Base-by-base conservation (phyloP, 2,888 invertebrate species). In the Lamproptera curius region DNA sequence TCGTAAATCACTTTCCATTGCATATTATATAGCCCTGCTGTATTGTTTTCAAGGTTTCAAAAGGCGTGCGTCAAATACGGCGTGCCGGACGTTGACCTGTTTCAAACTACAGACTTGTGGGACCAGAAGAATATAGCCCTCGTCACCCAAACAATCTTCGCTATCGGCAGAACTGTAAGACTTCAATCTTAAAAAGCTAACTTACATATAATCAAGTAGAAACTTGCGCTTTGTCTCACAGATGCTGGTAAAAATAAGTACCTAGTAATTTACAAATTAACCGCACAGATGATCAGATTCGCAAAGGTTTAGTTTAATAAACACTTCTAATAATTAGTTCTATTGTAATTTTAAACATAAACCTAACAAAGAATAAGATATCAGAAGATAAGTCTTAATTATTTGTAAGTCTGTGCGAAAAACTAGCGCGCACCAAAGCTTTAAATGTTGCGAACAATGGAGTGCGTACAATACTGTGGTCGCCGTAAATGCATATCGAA, bases 101-200 rank as follows among this genome's bases (percentile, higher is more conserved):
- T 97, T 89, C 96, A 97, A 83, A 95, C 97, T 1, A 95, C 96
- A 0, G 97, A 97, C 68, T 89, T 98, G 17, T 97, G 95, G 91
- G 97, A 97, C 74, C 91, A 91, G 67, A 95, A 96, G 80, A 97
- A 97, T 76, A 95, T 97, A 56, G 91, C 93, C 26, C 91, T 94
- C 48, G 97, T 97, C 39, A 94, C 97, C 42, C 92, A 93, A 64
- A 95, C 96, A 42, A 93, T 97, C 63, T 94, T 94, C 67, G 95
- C 97, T 11, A 90, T 97, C 57, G 97, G 95, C 50, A 92, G 97
- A 67, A 94, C 96, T 74, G 94, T 94, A 84, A 80, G 87, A 64
- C 39, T 40, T 8, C 3, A 16, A 10, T 23, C 10, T n/a, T n/a
- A n/a, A n/a, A n/a, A n/a, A n/a, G n/a, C n/a, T n/a, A n/a, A n/a